Evolutionary conservation across 2,888 invertebrate species (phyloP).

Genomic region (Mythimna vitellina): DNA sequence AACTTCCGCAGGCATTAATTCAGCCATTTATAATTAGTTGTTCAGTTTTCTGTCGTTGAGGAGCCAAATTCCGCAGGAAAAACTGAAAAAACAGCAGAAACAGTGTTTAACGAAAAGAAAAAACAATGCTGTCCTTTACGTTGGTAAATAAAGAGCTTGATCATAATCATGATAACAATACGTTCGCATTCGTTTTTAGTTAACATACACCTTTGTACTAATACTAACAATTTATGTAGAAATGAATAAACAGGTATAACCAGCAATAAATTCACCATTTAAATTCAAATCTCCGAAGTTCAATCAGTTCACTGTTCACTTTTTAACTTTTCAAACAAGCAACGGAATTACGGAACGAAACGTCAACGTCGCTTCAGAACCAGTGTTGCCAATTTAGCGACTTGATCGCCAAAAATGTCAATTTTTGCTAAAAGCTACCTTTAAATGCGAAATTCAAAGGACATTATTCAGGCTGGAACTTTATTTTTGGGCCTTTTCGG

Average conservation of each 20-base stretch:
- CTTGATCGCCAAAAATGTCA: too few species aligned
- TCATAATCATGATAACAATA: too few species aligned
- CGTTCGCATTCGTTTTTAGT: not conserved
- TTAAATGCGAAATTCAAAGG: too few species aligned
- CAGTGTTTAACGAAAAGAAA: not conserved
- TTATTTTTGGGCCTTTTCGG: too few species aligned
- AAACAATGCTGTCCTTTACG: not conserved
- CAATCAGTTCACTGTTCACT: constrained; percentile 23
- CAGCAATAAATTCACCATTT: not conserved
- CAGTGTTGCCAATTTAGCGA: too few species aligned
- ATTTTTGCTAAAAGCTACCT: too few species aligned
- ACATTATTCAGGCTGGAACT: too few species aligned
- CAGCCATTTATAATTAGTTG: constrained; percentile 36
- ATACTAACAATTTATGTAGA: too few species aligned
- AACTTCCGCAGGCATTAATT: constrained; percentile 43
- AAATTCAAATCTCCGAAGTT: not conserved
- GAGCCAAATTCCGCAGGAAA: not conserved
- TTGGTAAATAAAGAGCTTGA: too few species aligned
- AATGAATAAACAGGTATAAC: too few species aligned
- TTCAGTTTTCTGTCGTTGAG: not conserved
- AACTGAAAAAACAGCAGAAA: constrained; percentile 13
- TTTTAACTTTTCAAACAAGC: constrained; percentile 33
- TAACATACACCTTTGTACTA: not conserved
- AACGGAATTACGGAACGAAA: not conserved
- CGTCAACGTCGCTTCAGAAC: too few species aligned